A percentile compares a stretch with the other conserved stretches of the same genome.
These are phyloP conservation scores for Pantherophis guttatus DNA, from an alignment of 2,113 vertebrate species.

Conservation along the genomic window DNA sequence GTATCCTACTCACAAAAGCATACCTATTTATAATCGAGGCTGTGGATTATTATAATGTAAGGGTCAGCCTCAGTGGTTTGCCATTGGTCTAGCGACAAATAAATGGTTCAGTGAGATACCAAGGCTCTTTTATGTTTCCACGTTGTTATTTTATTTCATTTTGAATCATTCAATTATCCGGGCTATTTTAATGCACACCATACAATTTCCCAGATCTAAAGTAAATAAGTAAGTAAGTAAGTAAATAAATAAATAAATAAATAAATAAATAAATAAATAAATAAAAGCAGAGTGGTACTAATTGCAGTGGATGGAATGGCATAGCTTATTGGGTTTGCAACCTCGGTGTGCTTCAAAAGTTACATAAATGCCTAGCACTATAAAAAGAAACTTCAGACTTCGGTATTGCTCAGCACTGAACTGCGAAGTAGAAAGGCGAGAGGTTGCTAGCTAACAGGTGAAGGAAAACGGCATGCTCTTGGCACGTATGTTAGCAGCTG, in stretches of 20 bases:
- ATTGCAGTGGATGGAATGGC: slow-evolving; percentile 18
- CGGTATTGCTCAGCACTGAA: background rate
- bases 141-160: slow-evolving; percentile 8
- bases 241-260: background rate
- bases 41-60: slow-evolving; percentile 11
- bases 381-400: background rate
- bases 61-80: slow-evolving; percentile 22
- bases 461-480: background rate
- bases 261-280: background rate
- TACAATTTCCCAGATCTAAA: slow-evolving; percentile 8
- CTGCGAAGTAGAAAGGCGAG: background rate
- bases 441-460: background rate
- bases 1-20: background rate
- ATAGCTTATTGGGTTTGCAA: background rate
- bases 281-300: background rate
- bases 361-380: background rate
- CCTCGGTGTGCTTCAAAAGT: slow-evolving; percentile 14
- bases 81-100: slow-evolving; percentile 26
- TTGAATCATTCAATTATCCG: slow-evolving; percentile 13
- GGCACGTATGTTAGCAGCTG: background rate
- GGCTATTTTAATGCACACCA: slow-evolving; percentile 7
- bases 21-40: background rate
- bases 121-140: background rate
- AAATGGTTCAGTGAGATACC: slow-evolving; percentile 5
- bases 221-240: background rate